Evolutionary conservation across 2,797 vertebrate species (phyloP), one percentile per base, ranked within the genome.

Genomic region (Podargus strigoides): DNA sequence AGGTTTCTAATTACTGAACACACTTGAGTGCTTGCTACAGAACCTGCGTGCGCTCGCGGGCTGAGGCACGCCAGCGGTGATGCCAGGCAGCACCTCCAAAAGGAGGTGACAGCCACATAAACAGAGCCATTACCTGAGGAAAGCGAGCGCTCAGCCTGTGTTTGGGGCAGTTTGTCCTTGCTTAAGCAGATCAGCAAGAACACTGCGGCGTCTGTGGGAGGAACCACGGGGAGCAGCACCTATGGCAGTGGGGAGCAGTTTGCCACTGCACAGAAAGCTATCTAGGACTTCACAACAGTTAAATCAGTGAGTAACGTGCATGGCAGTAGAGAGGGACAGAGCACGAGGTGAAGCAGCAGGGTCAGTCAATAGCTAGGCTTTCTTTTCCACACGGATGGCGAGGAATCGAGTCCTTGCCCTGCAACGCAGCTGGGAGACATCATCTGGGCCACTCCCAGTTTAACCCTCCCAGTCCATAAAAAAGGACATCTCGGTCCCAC

Each of bases 131-230:
- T 24, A 26, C 52, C n/a, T 3, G 9, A n/a, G 64, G 32, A 26
- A 26, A 27, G 36, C 7, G 1, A 44, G 66, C 1, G 28, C 72
- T 83, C 52, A 6, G 76, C 44, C 34, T 9, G 12, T 5, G 36
- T 32, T 44, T 2, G 13, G 39, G 70, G 39, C 3, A 14, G 52
- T 41, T 13, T 7, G 77, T 1, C 34, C 64, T 24, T 24, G 63
- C 83, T 32, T 32, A 4, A n/a, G 62, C 3, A 20, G 28, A 52
- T n/a, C 55, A 62, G 32, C 53, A 8, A 26, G 59, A 19, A 27
- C 9, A 1, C 3, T 1, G 50, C 14, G 6, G 37, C 50, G 4
- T 19, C 41, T 15, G 14, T 2, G 28, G 36, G 42, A 50, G 12
- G n/a, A 39, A 22, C n/a, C n/a, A n/a, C n/a, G n/a, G 39, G 10